Evolutionary conservation across 2,113 vertebrate genomes (phyloP), one percentile per base, ranked within the genome.

Genomic region (Larimichthys crocea): DNA sequence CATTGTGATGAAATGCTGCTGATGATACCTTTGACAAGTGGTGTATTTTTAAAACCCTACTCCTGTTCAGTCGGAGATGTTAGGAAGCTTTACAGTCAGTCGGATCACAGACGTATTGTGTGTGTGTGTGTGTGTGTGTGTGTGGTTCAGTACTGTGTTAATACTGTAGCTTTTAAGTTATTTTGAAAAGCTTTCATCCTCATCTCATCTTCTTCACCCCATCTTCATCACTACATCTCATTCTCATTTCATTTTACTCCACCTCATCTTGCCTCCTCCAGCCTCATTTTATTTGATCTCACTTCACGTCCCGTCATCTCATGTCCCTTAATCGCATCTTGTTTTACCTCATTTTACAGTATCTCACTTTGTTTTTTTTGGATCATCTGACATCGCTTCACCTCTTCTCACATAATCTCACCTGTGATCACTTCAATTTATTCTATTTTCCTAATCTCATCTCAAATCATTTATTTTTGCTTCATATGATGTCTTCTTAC

Each of bases 11-110:
- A 82, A 76, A 81, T 67, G 26, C 26, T 0, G 50, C 29, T 3
- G 14, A 53, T 42, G 70, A 78, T 11, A 60, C 46, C 24, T 59
- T 14, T 69, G 81, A 79, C 73, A 76, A 35, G 4, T 0, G 17
- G 74, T 79, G 56, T 87, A 75, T 89, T 87, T 89, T 83, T 88
- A 61, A 67, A 80, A 77, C 67, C 62, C 9, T 12, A 16, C 20
- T 59, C 29, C 4, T 31, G 29, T 31, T 31, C 53, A 9, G 22
- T 24, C 31, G 44, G 44, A 17, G 49, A 5, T 67, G 56, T 70
- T 8, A 5, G 2, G 29, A 62, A 40, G 35, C 73, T 16, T 14
- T 8, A 8, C 56, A 29, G 56, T 14, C 2, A 10, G 10, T 55
- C 10, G 5, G 4, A 26, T 29, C 29, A 29, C 29, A 29, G 29